Evolutionary conservation across 1,140 invertebrate genomes (phyloP).

Genomic region (Aporrectodea caliginosa): DNA sequence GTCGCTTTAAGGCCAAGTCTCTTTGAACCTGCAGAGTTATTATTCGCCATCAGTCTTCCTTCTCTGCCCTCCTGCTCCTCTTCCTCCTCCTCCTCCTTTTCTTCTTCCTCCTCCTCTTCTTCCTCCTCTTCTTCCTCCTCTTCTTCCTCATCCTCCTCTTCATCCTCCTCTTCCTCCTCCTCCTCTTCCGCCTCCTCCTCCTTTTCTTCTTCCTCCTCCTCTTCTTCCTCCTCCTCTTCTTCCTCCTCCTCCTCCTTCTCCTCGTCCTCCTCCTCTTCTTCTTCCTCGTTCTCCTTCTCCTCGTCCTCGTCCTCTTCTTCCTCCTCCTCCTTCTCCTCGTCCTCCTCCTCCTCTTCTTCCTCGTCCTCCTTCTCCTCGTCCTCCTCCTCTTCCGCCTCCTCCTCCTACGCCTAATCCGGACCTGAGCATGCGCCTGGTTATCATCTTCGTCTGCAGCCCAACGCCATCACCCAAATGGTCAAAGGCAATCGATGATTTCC

Average conservation of each 20-base stretch:
- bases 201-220: neutral
- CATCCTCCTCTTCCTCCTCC: neutral
- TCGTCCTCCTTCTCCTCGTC: neutral
- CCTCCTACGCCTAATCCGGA: neutral
- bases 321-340: neutral
- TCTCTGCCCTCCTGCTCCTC: neutral
- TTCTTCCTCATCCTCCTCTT: neutral
- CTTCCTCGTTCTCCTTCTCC: neutral
- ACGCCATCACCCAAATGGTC: neutral
- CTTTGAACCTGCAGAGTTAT: neutral
- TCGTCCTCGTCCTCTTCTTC: neutral
- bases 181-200: neutral
- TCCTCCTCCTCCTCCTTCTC: neutral
- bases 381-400: neutral
- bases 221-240: neutral
- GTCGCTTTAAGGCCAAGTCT: neutral
- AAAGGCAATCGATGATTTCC: neutral
- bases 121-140: neutral
- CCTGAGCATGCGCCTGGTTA: neutral
- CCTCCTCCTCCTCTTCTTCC: neutral
- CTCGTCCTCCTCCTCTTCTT: neutral
- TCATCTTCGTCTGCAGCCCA: neutral
- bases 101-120: neutral
- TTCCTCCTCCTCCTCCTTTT: neutral
- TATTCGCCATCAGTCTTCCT: neutral